Evolutionary conservation across 2,113 vertebrate genomes (phyloP).

Genomic region (Albula glossodonta): DNA sequence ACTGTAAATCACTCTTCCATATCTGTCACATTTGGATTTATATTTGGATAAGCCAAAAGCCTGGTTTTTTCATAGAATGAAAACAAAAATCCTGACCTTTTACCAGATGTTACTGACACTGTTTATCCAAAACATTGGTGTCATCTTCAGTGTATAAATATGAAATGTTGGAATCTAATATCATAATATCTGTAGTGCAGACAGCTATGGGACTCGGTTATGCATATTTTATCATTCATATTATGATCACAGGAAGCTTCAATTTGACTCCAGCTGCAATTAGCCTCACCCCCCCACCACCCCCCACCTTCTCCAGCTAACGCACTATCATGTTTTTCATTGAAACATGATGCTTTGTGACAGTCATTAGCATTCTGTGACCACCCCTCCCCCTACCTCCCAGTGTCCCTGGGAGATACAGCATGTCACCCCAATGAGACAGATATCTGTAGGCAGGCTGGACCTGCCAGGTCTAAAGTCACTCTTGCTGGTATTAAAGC

Average conservation of each 20-base stretch:
- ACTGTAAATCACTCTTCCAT: constrained; percentile 38
- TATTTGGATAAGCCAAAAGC: background rate
- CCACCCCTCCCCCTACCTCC: background rate
- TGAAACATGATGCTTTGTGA: background rate
- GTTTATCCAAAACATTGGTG: background rate
- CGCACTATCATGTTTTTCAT: background rate
- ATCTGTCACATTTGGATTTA: constrained; percentile 52
- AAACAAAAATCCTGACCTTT: background rate
- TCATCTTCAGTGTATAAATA: background rate
- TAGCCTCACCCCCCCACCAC: no score
- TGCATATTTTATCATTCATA: background rate
- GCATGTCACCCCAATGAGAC: background rate
- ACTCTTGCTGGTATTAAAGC: constrained; percentile 1
- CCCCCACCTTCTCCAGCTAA: no score
- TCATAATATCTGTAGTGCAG: background rate
- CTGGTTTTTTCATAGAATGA: background rate
- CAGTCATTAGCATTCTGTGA: background rate
- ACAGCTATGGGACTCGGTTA: background rate
- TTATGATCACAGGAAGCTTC: no score
- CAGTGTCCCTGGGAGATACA: background rate
- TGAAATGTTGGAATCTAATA: background rate
- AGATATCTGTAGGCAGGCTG: background rate
- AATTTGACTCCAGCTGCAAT: background rate
- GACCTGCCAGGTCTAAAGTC: constrained; percentile 3
- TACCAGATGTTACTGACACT: background rate